These are phyloP conservation scores for Phyllostomus hastatus DNA, from an alignment of 2,113 vertebrate genomes.

Conservation along the genomic window DNA sequence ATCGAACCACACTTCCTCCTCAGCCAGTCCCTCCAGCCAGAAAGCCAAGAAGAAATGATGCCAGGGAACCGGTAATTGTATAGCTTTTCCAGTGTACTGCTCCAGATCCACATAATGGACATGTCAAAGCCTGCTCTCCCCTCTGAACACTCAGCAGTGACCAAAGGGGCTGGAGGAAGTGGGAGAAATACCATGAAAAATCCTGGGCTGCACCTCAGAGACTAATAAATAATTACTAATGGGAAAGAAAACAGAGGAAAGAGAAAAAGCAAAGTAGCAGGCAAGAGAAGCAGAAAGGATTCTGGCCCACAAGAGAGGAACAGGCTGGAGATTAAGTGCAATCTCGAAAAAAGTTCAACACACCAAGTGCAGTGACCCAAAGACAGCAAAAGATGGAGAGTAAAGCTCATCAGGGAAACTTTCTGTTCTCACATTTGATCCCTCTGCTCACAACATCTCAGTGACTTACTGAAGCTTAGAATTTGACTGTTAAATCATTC, in stretches of 20 bases:
- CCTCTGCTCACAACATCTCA: conserved; percentile 59
- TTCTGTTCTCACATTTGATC: conserved; percentile 61
- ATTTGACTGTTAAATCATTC: conserved; percentile 71
- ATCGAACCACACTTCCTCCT: conserved; percentile 58
- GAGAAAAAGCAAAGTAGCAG: conserved; percentile 46
- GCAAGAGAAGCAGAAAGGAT: conserved; percentile 36
- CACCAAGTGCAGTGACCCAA: conserved; percentile 18
- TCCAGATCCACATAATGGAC: conserved; percentile 53
- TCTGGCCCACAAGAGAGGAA: conserved; percentile 36
- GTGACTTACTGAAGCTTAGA: conserved; percentile 51
- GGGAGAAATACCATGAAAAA: conserved; percentile 61
- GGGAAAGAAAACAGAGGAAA: conserved; percentile 72
- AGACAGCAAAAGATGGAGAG: conserved; percentile 24
- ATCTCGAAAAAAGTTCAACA: not conserved
- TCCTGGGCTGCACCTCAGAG: conserved; percentile 70
- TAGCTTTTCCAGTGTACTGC: conserved; percentile 60
- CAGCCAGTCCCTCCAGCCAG: conserved; percentile 39
- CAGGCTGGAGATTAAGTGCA: conserved; percentile 20
- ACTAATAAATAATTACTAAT: conserved; percentile 74
- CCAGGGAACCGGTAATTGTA: conserved; percentile 60
- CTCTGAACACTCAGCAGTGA: conserved; percentile 52
- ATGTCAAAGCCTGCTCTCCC: conserved; percentile 50
- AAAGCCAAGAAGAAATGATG: conserved; percentile 16
- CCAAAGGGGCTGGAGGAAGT: conserved; percentile 65
- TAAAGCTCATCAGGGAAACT: conserved; percentile 1